Evolutionary conservation across 2,797 vertebrate genomes (phyloP).

Genomic region (Siniperca obscura): DNA sequence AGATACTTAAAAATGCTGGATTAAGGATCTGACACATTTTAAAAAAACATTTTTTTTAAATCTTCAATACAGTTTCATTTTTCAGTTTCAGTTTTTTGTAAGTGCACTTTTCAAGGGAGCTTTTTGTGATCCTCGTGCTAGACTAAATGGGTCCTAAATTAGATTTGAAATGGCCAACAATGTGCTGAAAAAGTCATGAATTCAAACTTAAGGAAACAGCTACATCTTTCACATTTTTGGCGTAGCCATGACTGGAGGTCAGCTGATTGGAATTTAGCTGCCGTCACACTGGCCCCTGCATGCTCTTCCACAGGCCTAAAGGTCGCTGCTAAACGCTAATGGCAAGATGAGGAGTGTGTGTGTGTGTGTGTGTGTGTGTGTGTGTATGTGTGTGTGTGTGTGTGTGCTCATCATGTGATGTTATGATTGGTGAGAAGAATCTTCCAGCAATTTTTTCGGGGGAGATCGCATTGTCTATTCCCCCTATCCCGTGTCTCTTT

Average conservation of each 20-base stretch:
- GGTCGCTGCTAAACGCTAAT: constrained; percentile 16
- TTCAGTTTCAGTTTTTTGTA: not conserved
- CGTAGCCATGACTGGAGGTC: not conserved
- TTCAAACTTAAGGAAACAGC: not conserved
- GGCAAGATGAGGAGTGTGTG: not conserved
- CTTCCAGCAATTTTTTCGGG: constrained; percentile 36
- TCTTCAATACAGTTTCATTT: not conserved
- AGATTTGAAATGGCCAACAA: not conserved
- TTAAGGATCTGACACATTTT: not conserved
- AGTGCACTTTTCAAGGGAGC: not conserved
- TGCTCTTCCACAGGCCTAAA: constrained; percentile 26
- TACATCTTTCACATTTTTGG: not conserved
- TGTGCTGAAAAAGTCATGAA: not conserved
- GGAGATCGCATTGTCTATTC: constrained; percentile 31
- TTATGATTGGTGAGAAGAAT: constrained; percentile 45
- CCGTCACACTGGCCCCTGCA: not conserved
- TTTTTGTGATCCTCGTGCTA: not conserved
- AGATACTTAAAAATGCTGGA: not conserved
- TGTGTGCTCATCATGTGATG: constrained; percentile 12
- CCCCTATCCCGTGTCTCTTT: constrained; percentile 35
- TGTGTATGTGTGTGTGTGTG: not conserved
- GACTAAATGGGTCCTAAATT: not conserved
- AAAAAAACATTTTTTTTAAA: not conserved
- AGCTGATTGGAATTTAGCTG: constrained; percentile 16
- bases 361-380: not conserved